A percentile compares a stretch with the other conserved stretches of the same genome.
Evolutionary conservation across 2,797 vertebrate species (phyloP).

Genomic region (Oceanodroma leucorhoa): DNA sequence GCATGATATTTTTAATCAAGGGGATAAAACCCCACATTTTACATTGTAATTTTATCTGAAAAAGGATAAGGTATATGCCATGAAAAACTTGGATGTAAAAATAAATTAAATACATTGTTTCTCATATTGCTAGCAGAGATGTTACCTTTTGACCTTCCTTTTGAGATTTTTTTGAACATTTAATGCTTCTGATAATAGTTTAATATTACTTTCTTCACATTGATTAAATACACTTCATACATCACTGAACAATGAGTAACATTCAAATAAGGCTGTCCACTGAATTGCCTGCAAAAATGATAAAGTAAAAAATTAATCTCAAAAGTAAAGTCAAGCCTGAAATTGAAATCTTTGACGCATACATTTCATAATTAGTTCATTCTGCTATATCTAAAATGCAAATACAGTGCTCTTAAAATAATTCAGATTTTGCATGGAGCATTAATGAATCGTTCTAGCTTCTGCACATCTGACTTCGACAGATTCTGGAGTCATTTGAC

Average conservation of each 20-base stretch:
- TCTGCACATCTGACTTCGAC: constrained; percentile 15
- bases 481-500: not conserved
- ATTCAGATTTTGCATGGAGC: constrained; percentile 40
- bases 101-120: constrained; percentile 74
- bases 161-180: constrained; percentile 72
- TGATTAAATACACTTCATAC: constrained; percentile 82
- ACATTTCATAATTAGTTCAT: constrained; percentile 82
- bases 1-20: not conserved
- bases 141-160: constrained; percentile 76
- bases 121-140: constrained; percentile 65
- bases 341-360: constrained; percentile 86
- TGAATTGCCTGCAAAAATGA: constrained; percentile 80
- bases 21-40: not conserved
- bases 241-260: constrained; percentile 78
- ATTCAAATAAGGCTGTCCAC: constrained; percentile 72
- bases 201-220: constrained; percentile 77
- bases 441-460: constrained; percentile 54
- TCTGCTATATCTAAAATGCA: constrained; percentile 75
- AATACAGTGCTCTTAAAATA: constrained; percentile 69
- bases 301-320: constrained; percentile 83
- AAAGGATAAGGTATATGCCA: not conserved
- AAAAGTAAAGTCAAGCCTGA: constrained; percentile 85
- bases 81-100: constrained; percentile 53
- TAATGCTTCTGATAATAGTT: constrained; percentile 75
- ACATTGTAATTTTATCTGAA: constrained; percentile 5